These are phyloP conservation scores for Nicator chloris DNA, from an alignment of 2,113 vertebrate genomes.

Conservation along the genomic window DNA sequence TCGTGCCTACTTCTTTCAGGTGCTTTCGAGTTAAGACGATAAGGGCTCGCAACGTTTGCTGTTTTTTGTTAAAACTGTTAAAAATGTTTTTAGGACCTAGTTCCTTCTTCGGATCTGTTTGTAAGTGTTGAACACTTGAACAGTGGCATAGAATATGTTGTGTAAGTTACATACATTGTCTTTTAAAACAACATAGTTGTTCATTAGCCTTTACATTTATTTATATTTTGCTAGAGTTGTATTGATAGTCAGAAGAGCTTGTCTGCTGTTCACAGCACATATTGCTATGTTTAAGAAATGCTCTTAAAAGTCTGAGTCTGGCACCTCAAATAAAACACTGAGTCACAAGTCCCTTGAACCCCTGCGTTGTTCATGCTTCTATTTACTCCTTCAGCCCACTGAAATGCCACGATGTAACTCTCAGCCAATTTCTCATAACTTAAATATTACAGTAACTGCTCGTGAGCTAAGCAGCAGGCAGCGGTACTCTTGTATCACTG, in stretches of 20 bases:
- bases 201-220: background rate
- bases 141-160: background rate
- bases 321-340: conserved; percentile 21
- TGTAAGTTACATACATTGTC: background rate
- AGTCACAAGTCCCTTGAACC: background rate
- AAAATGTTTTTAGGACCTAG: background rate
- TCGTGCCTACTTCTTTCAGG: background rate
- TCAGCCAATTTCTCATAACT: background rate
- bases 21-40: background rate
- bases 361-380: background rate
- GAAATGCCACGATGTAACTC: background rate
- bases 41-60: background rate
- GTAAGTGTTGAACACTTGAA: background rate
- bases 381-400: background rate
- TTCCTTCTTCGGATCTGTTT: background rate
- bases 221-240: background rate
- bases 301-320: background rate
- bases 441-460: background rate
- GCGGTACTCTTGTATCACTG: background rate
- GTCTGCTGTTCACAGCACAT: conserved; percentile 21
- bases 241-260: background rate
- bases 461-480: background rate
- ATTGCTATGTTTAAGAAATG: background rate
- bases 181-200: background rate
- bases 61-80: background rate